phyloP scores from a whole-genome alignment of 2,113 vertebrate species.

The Scomber colias region DNA sequence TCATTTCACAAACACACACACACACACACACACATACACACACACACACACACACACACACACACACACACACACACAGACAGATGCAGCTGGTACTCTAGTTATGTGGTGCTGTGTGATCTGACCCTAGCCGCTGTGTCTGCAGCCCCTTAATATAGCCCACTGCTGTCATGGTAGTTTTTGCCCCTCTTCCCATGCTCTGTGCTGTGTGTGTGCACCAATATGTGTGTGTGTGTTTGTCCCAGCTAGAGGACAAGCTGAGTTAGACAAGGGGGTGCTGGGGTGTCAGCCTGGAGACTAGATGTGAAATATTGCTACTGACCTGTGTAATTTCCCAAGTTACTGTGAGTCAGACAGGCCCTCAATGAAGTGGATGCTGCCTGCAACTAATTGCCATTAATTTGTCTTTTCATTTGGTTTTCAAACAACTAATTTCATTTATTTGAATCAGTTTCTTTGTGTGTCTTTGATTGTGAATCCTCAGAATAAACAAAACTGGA shows the following conservation, averaged over 20 bases:
- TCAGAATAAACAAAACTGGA: conserved; percentile 27
- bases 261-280: conserved; percentile 38
- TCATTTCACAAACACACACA: conserved; percentile 43
- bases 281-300: conserved; percentile 67
- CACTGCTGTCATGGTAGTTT: conserved; percentile 73
- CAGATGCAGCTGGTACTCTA: conserved; percentile 68
- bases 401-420: not conserved
- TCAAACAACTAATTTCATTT: not conserved
- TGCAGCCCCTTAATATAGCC: conserved; percentile 80
- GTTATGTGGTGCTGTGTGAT: conserved; percentile 77
- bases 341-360: conserved; percentile 72
- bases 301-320: conserved; percentile 81
- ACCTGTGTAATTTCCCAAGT: conserved; percentile 82
- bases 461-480: not conserved
- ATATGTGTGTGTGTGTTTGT: conserved; percentile 58
- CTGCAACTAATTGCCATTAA: not conserved
- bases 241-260: conserved; percentile 15
- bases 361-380: conserved; percentile 19
- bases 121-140: conserved; percentile 77
- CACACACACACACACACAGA: conserved; percentile 29
- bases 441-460: not conserved
- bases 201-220: conserved; percentile 36
- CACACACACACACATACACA: conserved; percentile 31
- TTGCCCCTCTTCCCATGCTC: conserved; percentile 49
- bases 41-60: conserved; percentile 24